Conservation (phyloP, 2,888 invertebrate species). For the Agrenia bidenticulata region DNA sequence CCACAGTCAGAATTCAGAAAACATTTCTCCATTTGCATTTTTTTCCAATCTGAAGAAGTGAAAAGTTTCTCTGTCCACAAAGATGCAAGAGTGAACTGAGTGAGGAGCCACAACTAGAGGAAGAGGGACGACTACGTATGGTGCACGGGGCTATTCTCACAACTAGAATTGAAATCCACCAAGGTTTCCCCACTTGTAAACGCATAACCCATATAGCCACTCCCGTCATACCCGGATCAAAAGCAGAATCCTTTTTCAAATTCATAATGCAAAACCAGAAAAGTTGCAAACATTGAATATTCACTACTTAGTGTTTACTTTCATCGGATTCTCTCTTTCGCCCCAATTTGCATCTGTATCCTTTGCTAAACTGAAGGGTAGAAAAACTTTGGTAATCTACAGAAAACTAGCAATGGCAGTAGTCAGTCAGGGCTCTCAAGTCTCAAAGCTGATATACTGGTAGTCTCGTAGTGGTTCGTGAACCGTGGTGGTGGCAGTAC, state of each 20-base stretch:
- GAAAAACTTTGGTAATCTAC: conserved; percentile 21
- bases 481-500: too few species aligned
- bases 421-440: neutral
- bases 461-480: too few species aligned
- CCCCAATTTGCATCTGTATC: conserved; percentile 19
- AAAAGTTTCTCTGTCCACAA: conserved; percentile 30
- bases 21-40: conserved; percentile 37
- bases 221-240: conserved; percentile 5
- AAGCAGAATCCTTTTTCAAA: conserved; percentile 18
- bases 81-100: neutral
- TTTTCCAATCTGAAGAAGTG: conserved; percentile 38
- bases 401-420: conserved; percentile 9
- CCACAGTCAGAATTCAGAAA: conserved; percentile 1
- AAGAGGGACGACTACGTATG: neutral
- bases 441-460: neutral
- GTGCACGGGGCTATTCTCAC: neutral
- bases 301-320: conserved; percentile 19
- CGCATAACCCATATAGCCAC: neutral
- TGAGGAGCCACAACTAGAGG: neutral
- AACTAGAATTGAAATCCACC: neutral
- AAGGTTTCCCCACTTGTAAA: conserved; percentile 9
- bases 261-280: conserved; percentile 19
- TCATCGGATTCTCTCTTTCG: conserved; percentile 13
- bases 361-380: conserved; percentile 3
- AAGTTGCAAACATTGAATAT: conserved; percentile 20